These are phyloP conservation scores for Acrocephalus scirpaceus DNA, from an alignment of 2,797 vertebrate genomes.

Conservation along the genomic window DNA sequence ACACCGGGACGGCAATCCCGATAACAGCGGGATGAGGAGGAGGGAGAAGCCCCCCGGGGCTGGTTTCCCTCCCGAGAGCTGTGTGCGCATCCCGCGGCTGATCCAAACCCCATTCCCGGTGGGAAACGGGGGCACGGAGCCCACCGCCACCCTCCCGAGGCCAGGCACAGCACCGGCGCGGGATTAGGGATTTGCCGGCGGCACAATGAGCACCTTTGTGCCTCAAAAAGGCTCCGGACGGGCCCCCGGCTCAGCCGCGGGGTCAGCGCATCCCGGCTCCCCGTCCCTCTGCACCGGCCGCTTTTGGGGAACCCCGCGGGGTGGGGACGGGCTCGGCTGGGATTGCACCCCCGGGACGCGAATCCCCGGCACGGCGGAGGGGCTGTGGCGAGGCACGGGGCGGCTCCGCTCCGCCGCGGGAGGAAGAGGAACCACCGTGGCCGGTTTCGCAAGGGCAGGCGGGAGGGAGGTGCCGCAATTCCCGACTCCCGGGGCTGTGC, in stretches of 20 bases:
- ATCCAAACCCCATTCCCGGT: not conserved
- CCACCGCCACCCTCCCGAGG: not conserved
- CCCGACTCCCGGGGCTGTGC: not conserved
- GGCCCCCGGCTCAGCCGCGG: not conserved
- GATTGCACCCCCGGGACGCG: rapidly evolving
- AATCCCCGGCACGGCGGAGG: not conserved
- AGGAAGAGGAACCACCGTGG: not conserved
- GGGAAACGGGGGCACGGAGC: not conserved
- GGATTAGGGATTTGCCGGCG: not conserved
- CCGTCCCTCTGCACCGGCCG: no score
- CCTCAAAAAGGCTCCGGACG: not conserved
- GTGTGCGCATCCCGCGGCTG: rapidly evolving
- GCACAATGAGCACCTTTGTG: slow-evolving; percentile 32
- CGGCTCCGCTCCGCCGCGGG: not conserved
- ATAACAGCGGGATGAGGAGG: rapidly evolving
- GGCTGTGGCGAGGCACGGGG: not conserved
- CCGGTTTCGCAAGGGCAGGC: not conserved
- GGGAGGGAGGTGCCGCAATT: not conserved
- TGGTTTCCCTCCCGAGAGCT: rapidly evolving
- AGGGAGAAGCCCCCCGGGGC: rapidly evolving
- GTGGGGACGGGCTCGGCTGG: rapidly evolving
- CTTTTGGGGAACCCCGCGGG: rapidly evolving
- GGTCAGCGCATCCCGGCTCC: not conserved
- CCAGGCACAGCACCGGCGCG: not conserved
- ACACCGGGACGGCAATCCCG: rapidly evolving